Conservation (phyloP, 1,140 invertebrate species). For the Gerris buenoi region DNA sequence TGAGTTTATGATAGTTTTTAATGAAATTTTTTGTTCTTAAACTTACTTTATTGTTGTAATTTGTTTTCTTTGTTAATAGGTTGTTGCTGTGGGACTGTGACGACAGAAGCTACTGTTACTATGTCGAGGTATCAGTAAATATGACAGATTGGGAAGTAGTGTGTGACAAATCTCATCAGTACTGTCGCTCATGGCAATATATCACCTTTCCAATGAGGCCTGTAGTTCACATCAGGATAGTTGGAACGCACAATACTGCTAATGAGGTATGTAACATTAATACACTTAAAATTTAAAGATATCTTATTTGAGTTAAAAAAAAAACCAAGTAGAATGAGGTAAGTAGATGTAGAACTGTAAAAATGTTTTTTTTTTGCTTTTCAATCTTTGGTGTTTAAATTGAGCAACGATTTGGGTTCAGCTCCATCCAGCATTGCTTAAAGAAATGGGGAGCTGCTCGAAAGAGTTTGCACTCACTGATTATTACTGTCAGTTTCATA, state of each 20-base stretch:
- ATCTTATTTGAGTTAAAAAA: not conserved
- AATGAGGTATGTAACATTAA: constrained; percentile 55
- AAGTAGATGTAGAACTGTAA: not conserved
- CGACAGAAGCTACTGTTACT: constrained; percentile 88
- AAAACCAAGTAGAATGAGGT: not conserved
- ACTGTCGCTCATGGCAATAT: constrained; percentile 80
- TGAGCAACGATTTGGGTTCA: too few species aligned
- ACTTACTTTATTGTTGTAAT: too few species aligned
- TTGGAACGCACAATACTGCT: constrained; percentile 89
- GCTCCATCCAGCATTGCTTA: too few species aligned
- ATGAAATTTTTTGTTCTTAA: too few species aligned
- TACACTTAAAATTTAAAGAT: not conserved
- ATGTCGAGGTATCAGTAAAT: constrained; percentile 89
- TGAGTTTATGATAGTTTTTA: too few species aligned
- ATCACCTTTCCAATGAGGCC: constrained; percentile 65
- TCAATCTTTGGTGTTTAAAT: not conserved
- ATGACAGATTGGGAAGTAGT: constrained; percentile 77
- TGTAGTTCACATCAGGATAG: constrained; percentile 85
- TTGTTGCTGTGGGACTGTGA: constrained; percentile 96
- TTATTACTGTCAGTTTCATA: too few species aligned
- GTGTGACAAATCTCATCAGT: constrained; percentile 55
- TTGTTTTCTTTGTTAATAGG: constrained; percentile 31
- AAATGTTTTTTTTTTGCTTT: not conserved
- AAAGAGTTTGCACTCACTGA: too few species aligned
- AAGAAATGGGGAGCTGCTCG: too few species aligned